Conservation (phyloP, 2,797 vertebrate species). For the Sarcoramphus papa region DNA sequence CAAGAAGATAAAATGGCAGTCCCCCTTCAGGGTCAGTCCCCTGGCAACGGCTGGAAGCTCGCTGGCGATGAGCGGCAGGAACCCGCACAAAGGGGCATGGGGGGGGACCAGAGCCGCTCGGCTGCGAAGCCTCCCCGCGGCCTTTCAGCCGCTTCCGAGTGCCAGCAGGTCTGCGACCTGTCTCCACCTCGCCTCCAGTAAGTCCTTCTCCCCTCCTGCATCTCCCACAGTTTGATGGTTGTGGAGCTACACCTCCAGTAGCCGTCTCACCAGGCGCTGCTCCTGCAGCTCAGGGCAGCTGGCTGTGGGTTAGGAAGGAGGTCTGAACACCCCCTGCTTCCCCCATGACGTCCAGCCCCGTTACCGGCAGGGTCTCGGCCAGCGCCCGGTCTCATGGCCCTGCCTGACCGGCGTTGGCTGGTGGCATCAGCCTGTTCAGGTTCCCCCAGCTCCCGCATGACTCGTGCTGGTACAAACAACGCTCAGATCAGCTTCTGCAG, state of each 20-base stretch:
- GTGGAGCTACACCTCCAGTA: neutral
- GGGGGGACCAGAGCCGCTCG: rapidly evolving
- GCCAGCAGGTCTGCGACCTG: rapidly evolving
- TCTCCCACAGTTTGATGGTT: rapidly evolving
- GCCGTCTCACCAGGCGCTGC: neutral
- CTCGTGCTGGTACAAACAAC: rapidly evolving
- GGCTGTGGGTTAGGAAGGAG: too few relatives aligned
- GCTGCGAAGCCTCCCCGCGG: rapidly evolving
- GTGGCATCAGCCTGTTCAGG: too few relatives aligned
- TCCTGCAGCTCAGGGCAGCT: neutral
- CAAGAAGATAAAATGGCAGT: neutral
- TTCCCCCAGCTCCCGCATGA: neutral
- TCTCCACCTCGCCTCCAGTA: neutral
- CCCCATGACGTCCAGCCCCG: rapidly evolving
- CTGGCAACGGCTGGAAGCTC: neutral
- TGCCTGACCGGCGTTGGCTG: neutral
- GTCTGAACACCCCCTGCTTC: neutral
- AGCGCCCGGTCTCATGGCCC: rapidly evolving
- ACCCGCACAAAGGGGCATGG: rapidly evolving
- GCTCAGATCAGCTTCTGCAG: neutral
- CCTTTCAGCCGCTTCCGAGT: neutral
- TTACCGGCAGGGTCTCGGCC: rapidly evolving
- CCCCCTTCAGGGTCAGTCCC: neutral
- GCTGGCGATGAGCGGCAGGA: neutral
- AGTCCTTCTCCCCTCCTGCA: neutral